Evolutionary conservation across 2,113 vertebrate genomes (phyloP).

Genomic region (Chroicocephalus ridibundus): DNA sequence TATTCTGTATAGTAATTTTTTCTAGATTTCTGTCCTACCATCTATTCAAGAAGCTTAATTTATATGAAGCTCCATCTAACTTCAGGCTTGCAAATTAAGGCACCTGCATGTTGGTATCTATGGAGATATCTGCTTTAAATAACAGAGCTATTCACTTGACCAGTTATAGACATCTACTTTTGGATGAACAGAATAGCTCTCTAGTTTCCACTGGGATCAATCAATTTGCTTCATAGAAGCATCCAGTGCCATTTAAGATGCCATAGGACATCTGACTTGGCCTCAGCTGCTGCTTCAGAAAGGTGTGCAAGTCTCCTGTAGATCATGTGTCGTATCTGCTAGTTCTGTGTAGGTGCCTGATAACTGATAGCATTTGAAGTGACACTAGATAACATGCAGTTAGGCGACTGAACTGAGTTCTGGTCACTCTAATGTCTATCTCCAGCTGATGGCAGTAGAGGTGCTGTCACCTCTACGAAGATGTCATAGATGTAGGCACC

Average conservation of each 20-base stretch:
- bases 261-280: background rate
- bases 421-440: background rate
- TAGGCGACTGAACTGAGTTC: background rate
- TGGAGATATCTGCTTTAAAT: background rate
- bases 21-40: background rate
- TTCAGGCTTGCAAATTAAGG: background rate
- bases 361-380: background rate
- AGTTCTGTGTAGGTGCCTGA: background rate
- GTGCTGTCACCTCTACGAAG: background rate
- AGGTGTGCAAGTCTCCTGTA: background rate
- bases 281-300: background rate
- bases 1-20: background rate
- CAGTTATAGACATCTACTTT: background rate
- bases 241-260: background rate
- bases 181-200: background rate
- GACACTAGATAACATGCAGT: accelerated
- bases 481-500: background rate
- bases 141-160: background rate
- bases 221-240: background rate
- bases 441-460: background rate
- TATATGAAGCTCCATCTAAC: background rate
- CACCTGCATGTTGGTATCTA: background rate
- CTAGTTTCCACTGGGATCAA: background rate
- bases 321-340: background rate
- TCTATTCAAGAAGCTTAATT: background rate